Evolutionary conservation across 2,888 invertebrate species (phyloP), one percentile per base, ranked within the genome.

Genomic region (Cryptocephalus primarius): DNA sequence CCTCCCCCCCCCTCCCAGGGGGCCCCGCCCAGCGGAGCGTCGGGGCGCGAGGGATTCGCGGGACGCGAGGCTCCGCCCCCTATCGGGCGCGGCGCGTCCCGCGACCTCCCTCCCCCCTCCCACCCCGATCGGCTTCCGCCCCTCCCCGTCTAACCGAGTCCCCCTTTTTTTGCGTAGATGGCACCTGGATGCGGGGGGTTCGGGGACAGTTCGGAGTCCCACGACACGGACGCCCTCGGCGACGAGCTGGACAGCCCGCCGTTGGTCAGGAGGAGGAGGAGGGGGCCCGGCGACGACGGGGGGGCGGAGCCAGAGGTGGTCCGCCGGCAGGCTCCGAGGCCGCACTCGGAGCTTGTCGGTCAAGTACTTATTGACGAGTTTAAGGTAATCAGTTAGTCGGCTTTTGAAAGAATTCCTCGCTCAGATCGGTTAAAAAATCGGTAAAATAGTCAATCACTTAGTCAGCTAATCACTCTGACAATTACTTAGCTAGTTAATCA

Each of bases 291-390:
- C 42, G 32, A 11, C 42, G 12, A 11, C 42, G 32, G 10, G 40
- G 60, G 70, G 63, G 22, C 66, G 54, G 32, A 53, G 58, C n/a
- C 57, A 58, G 45, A 65, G 63, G 40, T 31, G 22, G 40, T n/a
- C 22, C 11, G 40, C 22, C 40, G 40, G 31, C 40, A 40, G 40
- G 42, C 60, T 68, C 58, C 71, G 71, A 68, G 76, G 60, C 77
- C 77, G 58, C 74, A 76, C 63, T 77, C 77, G 52, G 76, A 77
- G 63, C 72, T 76, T 62, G 72, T 76, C 66, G 76, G 75, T 66
- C 76, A 76, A 64, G 72, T 75, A 64, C 72, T 76, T 58, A 75
- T 76, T 61, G 77, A 77, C 64, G 75, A 76, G 63, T 73, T 76
- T 63, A 76, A 76, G 74, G 76, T 76, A 22, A 22, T 22, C 22